Evolutionary conservation across 2,797 vertebrate species (phyloP).

Genomic region (Macrochelys suwanniensis): DNA sequence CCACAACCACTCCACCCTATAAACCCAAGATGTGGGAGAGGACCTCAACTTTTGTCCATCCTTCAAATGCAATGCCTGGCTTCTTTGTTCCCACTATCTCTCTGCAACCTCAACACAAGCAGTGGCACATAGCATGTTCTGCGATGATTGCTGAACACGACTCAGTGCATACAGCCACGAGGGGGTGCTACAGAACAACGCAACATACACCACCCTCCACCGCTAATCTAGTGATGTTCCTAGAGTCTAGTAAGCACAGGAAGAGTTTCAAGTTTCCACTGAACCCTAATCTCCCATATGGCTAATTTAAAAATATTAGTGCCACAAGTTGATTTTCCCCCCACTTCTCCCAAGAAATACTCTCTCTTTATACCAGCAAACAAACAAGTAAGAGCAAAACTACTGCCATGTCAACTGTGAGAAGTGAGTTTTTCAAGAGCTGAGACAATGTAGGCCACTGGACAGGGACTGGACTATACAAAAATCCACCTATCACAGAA

Average conservation of each 20-base stretch:
- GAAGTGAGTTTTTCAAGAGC: background rate
- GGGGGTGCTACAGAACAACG: background rate
- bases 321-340: background rate
- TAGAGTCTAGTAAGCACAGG: background rate
- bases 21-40: background rate
- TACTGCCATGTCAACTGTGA: background rate
- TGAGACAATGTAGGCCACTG: background rate
- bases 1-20: background rate
- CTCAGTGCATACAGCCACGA: background rate
- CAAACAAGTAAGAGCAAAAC: background rate
- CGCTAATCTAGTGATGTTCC: background rate
- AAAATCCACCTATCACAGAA: background rate
- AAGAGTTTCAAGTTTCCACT: background rate
- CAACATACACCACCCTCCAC: background rate
- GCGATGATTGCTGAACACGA: background rate
- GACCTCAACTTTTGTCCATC: background rate
- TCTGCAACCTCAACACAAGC: background rate
- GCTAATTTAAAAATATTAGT: background rate
- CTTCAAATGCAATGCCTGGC: background rate
- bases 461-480: fast-evolving
- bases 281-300: background rate
- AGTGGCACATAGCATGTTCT: background rate
- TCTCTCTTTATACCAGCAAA: background rate
- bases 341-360: background rate
- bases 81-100: background rate